Base-by-base conservation (phyloP, 2,888 invertebrate genomes). In the Cataglyphis albicans region DNA sequence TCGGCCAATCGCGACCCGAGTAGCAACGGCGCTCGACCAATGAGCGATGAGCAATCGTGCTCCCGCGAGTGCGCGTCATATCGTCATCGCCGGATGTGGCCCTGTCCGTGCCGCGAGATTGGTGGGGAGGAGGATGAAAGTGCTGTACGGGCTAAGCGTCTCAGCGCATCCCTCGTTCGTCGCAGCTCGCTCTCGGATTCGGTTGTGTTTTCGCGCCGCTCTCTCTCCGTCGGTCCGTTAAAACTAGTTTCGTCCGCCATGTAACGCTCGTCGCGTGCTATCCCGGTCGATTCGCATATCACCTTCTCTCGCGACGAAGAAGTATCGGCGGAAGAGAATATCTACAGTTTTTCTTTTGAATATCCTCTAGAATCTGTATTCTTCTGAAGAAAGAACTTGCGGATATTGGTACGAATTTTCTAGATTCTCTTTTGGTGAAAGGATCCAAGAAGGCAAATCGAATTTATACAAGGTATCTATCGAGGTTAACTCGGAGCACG, bases 111-210 rank as follows among this genome's bases (percentile, higher is more conserved):
- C 65, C 57, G 21, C 55, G n/a, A 65, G 83, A 15, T 44, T 89
- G 85, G 93, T 90, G 92, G 93, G 92, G 92, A 89, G 15, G 72
- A 73, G 85, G 85, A 87, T 84, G 90, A 90, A 92, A 93, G 92
- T 91, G 93, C 94, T 91, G 92, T 91, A 92, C 91, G 87, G 91
- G 91, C 91, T 92, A 91, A 90, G 92, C 91, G 91, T 89, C 87
- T 88, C 91, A 91, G 89, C 88, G 92, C 92, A 88, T 91, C 91
- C 91, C 94, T 94, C 93, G 94, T 94, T 94, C 92, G 92, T 92
- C 93, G 94, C 93, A 90, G 93, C 90, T 90, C 92, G 92, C 86
- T 93, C 87, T 90, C 91, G 90, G 85, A 91, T 91, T 93, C 93
- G 92, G 94, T 93, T 90, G 93, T 90, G 93, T 90, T 52, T 89